Evolutionary conservation across 2,797 vertebrate species (phyloP).

Genomic region (Alcedo atthis): DNA sequence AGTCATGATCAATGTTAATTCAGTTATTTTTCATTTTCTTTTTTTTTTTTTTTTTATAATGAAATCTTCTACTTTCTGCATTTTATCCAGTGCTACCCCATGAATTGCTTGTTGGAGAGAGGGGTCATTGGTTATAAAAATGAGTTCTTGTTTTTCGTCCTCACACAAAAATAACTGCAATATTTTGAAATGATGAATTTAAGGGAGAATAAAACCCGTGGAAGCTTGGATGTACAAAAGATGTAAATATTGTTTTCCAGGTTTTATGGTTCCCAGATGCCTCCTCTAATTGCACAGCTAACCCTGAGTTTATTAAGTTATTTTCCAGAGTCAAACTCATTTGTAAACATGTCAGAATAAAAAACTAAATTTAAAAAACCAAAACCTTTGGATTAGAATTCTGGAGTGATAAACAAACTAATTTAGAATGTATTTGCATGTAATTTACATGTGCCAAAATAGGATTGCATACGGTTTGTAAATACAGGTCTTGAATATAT

Average conservation of each 20-base stretch:
- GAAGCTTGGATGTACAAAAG: constrained; percentile 71
- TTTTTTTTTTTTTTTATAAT: constrained; percentile 69
- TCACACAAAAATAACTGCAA: constrained; percentile 48
- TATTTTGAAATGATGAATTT: constrained; percentile 67
- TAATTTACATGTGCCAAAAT: constrained; percentile 81
- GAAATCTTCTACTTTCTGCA: constrained; percentile 66
- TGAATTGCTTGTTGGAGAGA: constrained; percentile 57
- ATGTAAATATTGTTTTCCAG: constrained; percentile 78
- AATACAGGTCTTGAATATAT: constrained; percentile 70
- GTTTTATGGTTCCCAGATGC: constrained; percentile 79
- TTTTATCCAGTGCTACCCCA: constrained; percentile 58
- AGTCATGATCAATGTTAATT: constrained; percentile 74
- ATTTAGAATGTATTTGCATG: constrained; percentile 82
- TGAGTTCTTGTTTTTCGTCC: constrained; percentile 56
- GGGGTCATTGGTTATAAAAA: constrained; percentile 68
- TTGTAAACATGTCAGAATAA: constrained; percentile 81
- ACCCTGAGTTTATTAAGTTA: constrained; percentile 82
- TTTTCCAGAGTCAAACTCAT: constrained; percentile 82
- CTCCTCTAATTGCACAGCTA: constrained; percentile 79
- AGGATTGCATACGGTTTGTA: constrained; percentile 74
- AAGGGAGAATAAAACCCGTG: not conserved
- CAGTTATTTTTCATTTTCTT: constrained; percentile 74
- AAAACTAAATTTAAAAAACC: constrained; percentile 77
- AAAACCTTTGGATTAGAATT: constrained; percentile 78
- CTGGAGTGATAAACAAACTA: constrained; percentile 80